Evolutionary conservation across 1,140 invertebrate genomes (phyloP).

Genomic region (Pachypeltis micranthus): DNA sequence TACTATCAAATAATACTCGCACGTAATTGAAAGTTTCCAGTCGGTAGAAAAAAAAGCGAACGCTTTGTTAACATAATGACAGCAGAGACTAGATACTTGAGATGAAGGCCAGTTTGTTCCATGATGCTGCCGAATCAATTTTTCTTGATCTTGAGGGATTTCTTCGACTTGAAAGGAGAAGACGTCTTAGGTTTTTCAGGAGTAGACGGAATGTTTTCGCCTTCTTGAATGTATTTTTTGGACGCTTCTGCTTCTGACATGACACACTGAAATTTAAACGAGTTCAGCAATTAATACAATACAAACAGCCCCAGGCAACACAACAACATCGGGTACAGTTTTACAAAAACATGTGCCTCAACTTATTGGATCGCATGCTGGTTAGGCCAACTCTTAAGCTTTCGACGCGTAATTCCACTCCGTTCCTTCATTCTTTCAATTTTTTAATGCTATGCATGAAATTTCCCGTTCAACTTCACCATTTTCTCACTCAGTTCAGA

Average conservation of each 20-base stretch:
- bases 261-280: constrained; percentile 9
- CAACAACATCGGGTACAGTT: not conserved
- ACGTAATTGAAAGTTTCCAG: no score
- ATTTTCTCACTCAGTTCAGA: no score
- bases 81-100: no score
- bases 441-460: not conserved
- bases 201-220: constrained; percentile 11
- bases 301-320: not conserved
- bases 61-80: no score
- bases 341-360: not conserved
- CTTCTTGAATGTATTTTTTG: constrained; percentile 13
- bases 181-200: constrained; percentile 11
- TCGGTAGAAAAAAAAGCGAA: no score
- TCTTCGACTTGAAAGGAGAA: constrained; percentile 9
- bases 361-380: not conserved
- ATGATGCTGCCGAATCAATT: no score
- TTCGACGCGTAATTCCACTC: not conserved
- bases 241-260: constrained; percentile 14
- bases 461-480: no score
- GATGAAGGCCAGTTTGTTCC: no score
- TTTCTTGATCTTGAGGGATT: constrained; percentile 12
- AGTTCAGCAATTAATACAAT: not conserved
- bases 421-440: not conserved
- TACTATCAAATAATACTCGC: no score
- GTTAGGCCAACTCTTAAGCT: not conserved